A percentile compares a stretch with the other conserved stretches of the same genome.
Evolutionary conservation across 1,140 invertebrate species (phyloP).

Genomic region (Aphaenogaster rudis): DNA sequence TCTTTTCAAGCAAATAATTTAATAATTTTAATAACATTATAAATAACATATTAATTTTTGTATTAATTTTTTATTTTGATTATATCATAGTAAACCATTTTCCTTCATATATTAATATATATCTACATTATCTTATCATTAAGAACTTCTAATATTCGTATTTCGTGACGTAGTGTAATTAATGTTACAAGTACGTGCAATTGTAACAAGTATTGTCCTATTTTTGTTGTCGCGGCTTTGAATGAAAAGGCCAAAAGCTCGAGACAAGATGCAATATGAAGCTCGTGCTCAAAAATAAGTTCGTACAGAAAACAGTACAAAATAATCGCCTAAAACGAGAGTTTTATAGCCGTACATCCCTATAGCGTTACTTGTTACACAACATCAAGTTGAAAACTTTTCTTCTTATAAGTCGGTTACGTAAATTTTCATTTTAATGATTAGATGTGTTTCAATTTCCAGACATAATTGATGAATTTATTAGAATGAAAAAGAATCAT

Average conservation of each 20-base stretch:
- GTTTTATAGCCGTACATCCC: conserved; percentile 47
- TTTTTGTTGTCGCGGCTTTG: background rate
- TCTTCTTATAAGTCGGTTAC: conserved; percentile 33
- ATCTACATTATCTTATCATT: conserved; percentile 15
- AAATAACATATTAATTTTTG: background rate
- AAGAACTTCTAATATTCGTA: background rate
- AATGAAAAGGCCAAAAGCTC: conserved; percentile 41
- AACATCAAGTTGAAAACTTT: conserved; percentile 47
- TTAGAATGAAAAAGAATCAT: background rate
- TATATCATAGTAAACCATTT: background rate
- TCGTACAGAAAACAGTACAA: conserved; percentile 40
- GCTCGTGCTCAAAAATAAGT: conserved; percentile 36
- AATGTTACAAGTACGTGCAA: conserved; percentile 4
- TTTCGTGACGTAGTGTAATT: conserved; percentile 25
- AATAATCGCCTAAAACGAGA: conserved; percentile 45
- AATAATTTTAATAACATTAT: too few species aligned
- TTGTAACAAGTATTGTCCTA: conserved; percentile 26
- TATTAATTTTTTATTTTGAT: conserved; percentile 15
- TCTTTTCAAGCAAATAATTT: background rate
- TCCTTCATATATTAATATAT: background rate
- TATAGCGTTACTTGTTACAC: conserved; percentile 39
- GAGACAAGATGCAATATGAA: conserved; percentile 21
- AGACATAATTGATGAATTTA: conserved; percentile 2
- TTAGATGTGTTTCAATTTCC: background rate
- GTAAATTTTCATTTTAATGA: conserved; percentile 36